These are phyloP conservation scores for Ginglymostoma cirratum DNA, from an alignment of 2,113 vertebrate species.

Conservation along the genomic window DNA sequence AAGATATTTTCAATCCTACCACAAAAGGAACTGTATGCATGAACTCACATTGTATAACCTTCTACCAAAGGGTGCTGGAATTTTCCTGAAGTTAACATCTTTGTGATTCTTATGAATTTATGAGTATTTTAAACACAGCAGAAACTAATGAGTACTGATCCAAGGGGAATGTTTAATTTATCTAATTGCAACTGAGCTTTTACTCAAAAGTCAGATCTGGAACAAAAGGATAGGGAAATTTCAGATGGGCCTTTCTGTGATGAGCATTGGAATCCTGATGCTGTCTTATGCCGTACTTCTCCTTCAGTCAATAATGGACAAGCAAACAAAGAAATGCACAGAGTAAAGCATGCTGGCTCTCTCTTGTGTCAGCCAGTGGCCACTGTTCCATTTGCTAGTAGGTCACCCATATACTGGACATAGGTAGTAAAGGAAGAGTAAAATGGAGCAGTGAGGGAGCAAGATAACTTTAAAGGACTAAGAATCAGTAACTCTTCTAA, in stretches of 20 bases:
- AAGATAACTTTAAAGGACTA: neutral
- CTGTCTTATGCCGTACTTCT: neutral
- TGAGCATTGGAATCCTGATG: neutral
- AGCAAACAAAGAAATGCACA: neutral
- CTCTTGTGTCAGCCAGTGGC: neutral
- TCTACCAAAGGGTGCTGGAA: neutral
- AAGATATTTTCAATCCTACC: neutral
- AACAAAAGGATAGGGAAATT: neutral
- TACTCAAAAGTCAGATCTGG: neutral
- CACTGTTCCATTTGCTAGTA: neutral
- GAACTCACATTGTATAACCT: neutral
- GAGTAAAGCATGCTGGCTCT: neutral
- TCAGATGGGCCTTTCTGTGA: neutral
- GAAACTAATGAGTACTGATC: neutral
- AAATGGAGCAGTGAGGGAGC: neutral
- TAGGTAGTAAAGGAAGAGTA: neutral
- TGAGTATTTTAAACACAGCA: slow-evolving; percentile 7
- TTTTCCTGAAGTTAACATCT: neutral
- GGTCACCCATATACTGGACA: neutral
- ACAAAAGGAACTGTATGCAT: neutral
- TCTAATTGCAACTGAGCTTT: neutral
- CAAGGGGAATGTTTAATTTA: neutral
- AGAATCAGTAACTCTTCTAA: neutral
- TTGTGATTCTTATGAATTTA: neutral
- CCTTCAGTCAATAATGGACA: neutral